Percentiles rank a stretch among this genome's conserved stretches.
Evolutionary conservation across 2,888 invertebrate genomes (phyloP).

Genomic region (Pterostichus madidus): DNA sequence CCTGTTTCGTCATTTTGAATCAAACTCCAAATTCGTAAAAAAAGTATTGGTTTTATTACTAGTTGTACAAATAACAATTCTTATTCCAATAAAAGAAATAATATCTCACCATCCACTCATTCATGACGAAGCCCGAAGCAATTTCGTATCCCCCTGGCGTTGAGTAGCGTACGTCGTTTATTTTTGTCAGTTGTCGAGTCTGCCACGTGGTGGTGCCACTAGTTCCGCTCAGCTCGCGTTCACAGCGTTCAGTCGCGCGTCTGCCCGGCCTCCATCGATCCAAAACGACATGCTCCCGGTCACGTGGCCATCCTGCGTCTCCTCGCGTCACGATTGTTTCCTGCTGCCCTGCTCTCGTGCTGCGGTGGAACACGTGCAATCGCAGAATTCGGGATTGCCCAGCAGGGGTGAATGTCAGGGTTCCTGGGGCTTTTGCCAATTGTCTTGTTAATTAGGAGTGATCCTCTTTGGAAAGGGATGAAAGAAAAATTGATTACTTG

Average conservation of each 20-base stretch:
- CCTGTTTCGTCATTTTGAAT: too few relatives aligned
- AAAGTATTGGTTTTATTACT: too few relatives aligned
- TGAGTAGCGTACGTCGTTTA: background rate
- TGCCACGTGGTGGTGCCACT: background rate
- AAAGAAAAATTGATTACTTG: too few relatives aligned
- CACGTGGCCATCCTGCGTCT: conserved; percentile 25
- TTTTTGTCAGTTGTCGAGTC: background rate
- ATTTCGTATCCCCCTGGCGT: background rate
- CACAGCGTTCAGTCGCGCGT: conserved; percentile 1
- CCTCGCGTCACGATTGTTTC: background rate
- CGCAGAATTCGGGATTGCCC: background rate
- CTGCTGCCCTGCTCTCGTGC: background rate
- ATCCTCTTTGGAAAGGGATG: background rate
- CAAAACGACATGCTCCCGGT: conserved; percentile 27
- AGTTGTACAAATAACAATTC: too few relatives aligned
- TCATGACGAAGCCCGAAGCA: background rate
- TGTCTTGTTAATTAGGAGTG: background rate
- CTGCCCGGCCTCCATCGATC: conserved; percentile 58
- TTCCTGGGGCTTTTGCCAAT: background rate
- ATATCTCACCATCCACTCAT: too few relatives aligned
- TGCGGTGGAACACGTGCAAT: background rate
- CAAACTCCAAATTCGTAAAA: too few relatives aligned
- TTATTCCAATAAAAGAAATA: too few relatives aligned
- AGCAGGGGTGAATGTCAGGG: conserved; percentile 20
- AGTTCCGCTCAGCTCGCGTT: background rate